A percentile compares a stretch with the other conserved stretches of the same genome.
Evolutionary conservation across 2,888 invertebrate species (phyloP).

Genomic region (Gandaritis pyraliata): DNA sequence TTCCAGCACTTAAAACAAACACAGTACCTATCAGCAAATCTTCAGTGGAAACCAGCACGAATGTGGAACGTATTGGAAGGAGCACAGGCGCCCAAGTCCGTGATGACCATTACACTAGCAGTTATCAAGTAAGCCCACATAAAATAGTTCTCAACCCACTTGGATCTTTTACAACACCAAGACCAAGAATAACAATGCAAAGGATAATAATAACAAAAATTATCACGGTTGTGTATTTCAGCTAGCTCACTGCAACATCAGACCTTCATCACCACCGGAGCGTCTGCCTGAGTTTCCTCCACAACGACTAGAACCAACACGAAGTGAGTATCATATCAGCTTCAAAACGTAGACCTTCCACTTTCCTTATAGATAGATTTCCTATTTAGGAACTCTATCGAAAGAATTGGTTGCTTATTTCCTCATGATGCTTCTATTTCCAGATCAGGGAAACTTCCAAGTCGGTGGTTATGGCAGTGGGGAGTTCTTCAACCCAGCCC

Average conservation of each 20-base stretch:
- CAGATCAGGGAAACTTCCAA: conserved; percentile 55
- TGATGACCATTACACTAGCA: conserved; percentile 53
- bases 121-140: conserved; percentile 51
- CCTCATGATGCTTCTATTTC: background rate
- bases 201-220: too few species aligned
- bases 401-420: background rate
- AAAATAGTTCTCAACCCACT: background rate
- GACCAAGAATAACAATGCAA: too few species aligned
- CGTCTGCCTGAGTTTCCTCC: conserved; percentile 52
- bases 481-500: background rate
- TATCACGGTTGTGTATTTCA: conserved; percentile 24
- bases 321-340: conserved; percentile 42
- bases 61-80: background rate
- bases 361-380: too few species aligned
- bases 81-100: conserved; percentile 42
- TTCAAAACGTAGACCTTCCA: too few species aligned
- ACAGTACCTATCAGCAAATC: conserved; percentile 24
- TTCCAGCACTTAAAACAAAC: conserved; percentile 32
- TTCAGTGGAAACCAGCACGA: conserved; percentile 42
- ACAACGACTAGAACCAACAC: conserved; percentile 43
- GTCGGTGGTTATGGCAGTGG: conserved; percentile 35
- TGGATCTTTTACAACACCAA: too few species aligned
- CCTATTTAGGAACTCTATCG: too few species aligned
- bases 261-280: conserved; percentile 46
- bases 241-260: conserved; percentile 55